Conservation (phyloP, 2,888 invertebrate species). For the Drosophila rellima region DNA sequence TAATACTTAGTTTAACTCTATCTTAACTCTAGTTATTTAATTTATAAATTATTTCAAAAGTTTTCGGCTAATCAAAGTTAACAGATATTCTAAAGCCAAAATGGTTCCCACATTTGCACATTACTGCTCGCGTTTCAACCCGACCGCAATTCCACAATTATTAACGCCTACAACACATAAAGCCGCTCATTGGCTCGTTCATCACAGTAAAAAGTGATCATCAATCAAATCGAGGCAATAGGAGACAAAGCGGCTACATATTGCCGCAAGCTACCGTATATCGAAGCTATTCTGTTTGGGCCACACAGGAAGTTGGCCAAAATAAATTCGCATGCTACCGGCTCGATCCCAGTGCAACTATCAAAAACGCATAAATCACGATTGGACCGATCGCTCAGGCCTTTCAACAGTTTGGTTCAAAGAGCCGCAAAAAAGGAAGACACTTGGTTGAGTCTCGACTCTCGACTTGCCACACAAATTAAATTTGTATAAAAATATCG, state of each 20-base stretch:
- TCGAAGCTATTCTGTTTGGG: constrained; percentile 30
- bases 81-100: neutral
- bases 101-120: constrained; percentile 48
- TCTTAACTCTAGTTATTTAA: too few species aligned
- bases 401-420: constrained; percentile 77
- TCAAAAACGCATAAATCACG: constrained; percentile 82
- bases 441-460: constrained; percentile 13
- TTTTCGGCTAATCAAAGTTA: constrained; percentile 4
- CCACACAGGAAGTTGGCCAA: constrained; percentile 73
- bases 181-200: constrained; percentile 36
- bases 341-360: constrained; percentile 50
- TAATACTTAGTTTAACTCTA: too few species aligned
- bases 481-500: constrained; percentile 80
- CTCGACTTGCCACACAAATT: constrained; percentile 73
- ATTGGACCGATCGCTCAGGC: constrained; percentile 36
- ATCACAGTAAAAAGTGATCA: constrained; percentile 52
- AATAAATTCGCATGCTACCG: constrained; percentile 62
- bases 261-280: constrained; percentile 66
- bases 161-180: constrained; percentile 42
- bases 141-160: constrained; percentile 56
- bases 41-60: neutral
- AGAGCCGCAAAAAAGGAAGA: constrained; percentile 54
- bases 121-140: constrained; percentile 40
- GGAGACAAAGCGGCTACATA: constrained; percentile 57
- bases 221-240: constrained; percentile 65